These are phyloP conservation scores for Nymphalis c-album DNA, from an alignment of 2,888 invertebrate species.

Conservation along the genomic window DNA sequence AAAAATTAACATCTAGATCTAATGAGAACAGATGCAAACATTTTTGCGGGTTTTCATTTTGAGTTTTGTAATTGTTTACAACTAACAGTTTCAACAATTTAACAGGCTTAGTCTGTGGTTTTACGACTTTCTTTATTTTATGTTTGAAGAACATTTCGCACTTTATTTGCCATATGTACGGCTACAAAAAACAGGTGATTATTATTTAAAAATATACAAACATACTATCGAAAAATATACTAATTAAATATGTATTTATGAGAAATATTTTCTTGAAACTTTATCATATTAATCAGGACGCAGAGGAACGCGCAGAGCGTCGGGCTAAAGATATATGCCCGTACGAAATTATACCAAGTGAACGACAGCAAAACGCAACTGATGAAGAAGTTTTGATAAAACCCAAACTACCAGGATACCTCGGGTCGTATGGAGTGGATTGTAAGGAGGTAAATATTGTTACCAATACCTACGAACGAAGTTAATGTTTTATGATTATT, in stretches of 20 bases:
- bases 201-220: no score
- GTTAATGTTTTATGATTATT: no score
- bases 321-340: slow-evolving; percentile 61
- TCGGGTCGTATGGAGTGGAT: slow-evolving; percentile 66
- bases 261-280: no score
- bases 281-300: slow-evolving; percentile 47
- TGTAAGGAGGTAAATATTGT: slow-evolving; percentile 61
- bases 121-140: no score
- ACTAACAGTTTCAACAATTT: no score
- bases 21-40: background rate
- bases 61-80: no score
- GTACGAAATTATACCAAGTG: slow-evolving; percentile 62
- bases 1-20: no score
- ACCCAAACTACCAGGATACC: slow-evolving; percentile 57
- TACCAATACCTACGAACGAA: background rate
- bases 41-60: no score
- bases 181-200: no score
- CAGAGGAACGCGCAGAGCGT: slow-evolving; percentile 56
- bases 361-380: slow-evolving; percentile 41
- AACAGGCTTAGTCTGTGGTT: no score
- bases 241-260: slow-evolving; percentile 7
- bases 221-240: background rate
- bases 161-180: no score
- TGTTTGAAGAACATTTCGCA: no score
- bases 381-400: slow-evolving; percentile 48